Base-by-base conservation (phyloP, 2,888 invertebrate species). In the Calliopum simillimum region DNA sequence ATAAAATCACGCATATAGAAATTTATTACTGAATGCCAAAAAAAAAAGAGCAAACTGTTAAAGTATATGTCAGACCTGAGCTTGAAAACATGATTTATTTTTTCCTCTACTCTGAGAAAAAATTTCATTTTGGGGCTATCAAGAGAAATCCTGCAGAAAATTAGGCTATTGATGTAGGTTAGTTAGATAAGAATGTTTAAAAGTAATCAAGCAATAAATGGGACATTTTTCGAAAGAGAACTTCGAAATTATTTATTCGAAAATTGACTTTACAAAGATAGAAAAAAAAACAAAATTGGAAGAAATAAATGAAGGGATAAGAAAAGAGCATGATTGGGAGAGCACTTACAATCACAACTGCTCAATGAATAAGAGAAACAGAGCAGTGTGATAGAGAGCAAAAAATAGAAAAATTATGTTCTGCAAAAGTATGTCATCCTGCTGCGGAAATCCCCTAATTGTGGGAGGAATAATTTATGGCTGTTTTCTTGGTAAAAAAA, bases 151-250 rank as follows among this genome's bases (percentile, higher is more conserved):
- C n/a, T 56, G 23, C 25, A 55, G 23, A 41, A 64, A 44, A 53
- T 68, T 47, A 66, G 46, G 77, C 79, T 83, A 80, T 84, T 82
- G 84, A 81, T 84, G 82, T 82, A 82, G 82, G 82, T 82, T 84
- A 82, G 82, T 82, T 82, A 16, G 16, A 16, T 12, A 16, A 33
- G 11, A 6, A 12, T 6, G 11, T 13, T 19, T 21, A 47, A 14
- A 3, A 44, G 12, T 46, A 14, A 61, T 44, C 23, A n/a, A 3
- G 14, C 14, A 49, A 25, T 33, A 13, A 2, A 8, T 25, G 33
- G 51, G 16, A 33, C 61, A n/a, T 33, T 33, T 33, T 33, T 33
- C 33, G 33, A 33, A 33, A 33, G 33, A 33, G 33, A 6, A 33
- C 33, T 6, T 8, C 5, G 1, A 6, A 8, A 5, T 33, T 33